phyloP scores from a whole-genome alignment of 2,797 vertebrate genomes.

The Streptopelia turtur region DNA sequence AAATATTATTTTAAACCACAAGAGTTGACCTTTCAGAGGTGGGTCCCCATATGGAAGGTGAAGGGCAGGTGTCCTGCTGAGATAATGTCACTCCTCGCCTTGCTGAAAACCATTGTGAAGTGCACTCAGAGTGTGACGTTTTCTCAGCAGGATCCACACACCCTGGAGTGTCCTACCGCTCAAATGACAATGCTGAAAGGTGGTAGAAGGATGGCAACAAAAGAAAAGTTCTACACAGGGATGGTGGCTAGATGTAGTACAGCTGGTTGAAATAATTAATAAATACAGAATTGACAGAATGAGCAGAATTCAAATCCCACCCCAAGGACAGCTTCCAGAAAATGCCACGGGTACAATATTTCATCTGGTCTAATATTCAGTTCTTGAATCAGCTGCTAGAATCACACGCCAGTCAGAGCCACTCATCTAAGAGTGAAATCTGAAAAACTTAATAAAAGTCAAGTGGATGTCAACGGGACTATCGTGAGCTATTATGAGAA shows the following conservation, averaged over 20 bases:
- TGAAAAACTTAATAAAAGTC: slow-evolving; percentile 70
- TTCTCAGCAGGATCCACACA: background rate
- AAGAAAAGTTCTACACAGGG: slow-evolving; percentile 3
- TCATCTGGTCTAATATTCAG: background rate
- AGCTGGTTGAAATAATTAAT: slow-evolving; percentile 34
- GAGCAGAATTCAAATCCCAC: background rate
- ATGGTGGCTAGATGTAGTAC: background rate
- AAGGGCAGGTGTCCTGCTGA: slow-evolving; percentile 64
- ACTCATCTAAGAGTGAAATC: background rate
- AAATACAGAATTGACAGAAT: background rate
- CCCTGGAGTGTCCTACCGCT: slow-evolving; percentile 13
- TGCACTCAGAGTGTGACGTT: slow-evolving; percentile 17
- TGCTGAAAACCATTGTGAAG: slow-evolving; percentile 62
- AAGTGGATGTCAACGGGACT: slow-evolving; percentile 69
- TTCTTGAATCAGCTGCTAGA: background rate
- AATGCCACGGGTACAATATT: background rate
- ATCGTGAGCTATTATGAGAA: slow-evolving; percentile 66
- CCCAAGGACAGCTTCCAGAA: background rate
- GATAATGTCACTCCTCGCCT: slow-evolving; percentile 70
- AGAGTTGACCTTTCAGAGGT: slow-evolving; percentile 54
- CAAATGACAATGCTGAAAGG: slow-evolving; percentile 43
- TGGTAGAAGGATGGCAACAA: slow-evolving; percentile 8
- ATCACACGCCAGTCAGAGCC: background rate
- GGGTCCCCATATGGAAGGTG: slow-evolving; percentile 45
- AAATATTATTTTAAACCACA: slow-evolving; percentile 64